Base-by-base conservation (phyloP, 2,113 vertebrate genomes). In the Oreotrochilus melanogaster region DNA sequence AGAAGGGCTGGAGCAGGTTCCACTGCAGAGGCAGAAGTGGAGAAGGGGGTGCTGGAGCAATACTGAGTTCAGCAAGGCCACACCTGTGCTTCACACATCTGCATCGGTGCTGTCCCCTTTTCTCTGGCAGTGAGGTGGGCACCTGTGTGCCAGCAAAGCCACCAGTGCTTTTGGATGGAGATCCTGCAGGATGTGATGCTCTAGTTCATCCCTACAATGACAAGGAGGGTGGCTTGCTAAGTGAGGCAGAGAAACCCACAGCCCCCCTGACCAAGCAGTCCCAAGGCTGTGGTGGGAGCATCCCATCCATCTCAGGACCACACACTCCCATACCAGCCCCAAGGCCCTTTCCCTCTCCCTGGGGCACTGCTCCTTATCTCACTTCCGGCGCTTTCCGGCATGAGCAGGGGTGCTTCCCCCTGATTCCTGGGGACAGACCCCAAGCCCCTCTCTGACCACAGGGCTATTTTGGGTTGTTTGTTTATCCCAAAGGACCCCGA, bases 401-500 rank as follows among this genome's bases (percentile, higher is more conserved):
- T 9, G 86, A 88, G 78, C 90, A 92, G 87, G 57, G 79, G 87
- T 95, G 75, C 80, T 95, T 92, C 84, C 91, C 58, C n/a, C 72
- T 3, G 58, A 82, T 94, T 25, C 2, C 72, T 3, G 5, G 51
- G 61, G 27, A 37, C 8, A 10, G 53, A 74, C 60, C 39, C 58
- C 2, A 18, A 89, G 78, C 81, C 85, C 75, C 51, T 9, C 42
- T 27, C 75, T 0, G 4, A 96, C 97, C 96, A 0, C 96, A 96
- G 66, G 66, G 88, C 81, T 97, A 97, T 97, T 97, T 96, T 0
- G 39, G 93, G 95, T 74, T 89, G 92, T 93, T 96, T 97, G 87
- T 96, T 95, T 95, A 61, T 93, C 78, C 89, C 57, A 1, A 78
- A 67, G 67, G 70, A 93, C 53, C 48, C 70, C 3, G 0, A 0